phyloP scores from a whole-genome alignment of 2,797 vertebrate genomes.

The Margarornis squamiger region DNA sequence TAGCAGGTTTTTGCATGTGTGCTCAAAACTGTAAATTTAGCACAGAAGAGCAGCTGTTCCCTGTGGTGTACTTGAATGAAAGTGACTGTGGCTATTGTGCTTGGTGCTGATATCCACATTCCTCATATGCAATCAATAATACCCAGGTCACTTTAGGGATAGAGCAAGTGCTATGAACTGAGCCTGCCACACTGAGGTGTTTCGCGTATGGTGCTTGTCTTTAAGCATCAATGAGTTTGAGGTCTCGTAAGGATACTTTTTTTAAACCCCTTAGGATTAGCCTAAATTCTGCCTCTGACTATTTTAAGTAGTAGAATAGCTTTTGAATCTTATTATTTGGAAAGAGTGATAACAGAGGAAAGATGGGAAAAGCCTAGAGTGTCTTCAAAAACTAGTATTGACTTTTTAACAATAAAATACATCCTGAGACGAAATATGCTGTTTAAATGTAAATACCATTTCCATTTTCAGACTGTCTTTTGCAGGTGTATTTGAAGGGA shows the following conservation, averaged over 20 bases:
- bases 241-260: slow-evolving; percentile 4
- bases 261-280: slow-evolving; percentile 11
- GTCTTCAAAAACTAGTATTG: slow-evolving; percentile 41
- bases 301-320: slow-evolving; percentile 21
- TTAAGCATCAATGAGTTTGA: slow-evolving; percentile 9
- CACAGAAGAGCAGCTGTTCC: background rate
- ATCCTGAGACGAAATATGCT: slow-evolving; percentile 18
- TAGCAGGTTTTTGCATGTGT: background rate
- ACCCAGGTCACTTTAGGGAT: background rate
- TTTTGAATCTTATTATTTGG: slow-evolving; percentile 33
- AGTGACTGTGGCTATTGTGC: background rate
- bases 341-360: slow-evolving; percentile 1
- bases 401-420: slow-evolving; percentile 45
- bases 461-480: slow-evolving; percentile 49
- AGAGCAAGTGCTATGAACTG: background rate
- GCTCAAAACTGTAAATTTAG: background rate
- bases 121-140: background rate
- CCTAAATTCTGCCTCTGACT: slow-evolving; percentile 42
- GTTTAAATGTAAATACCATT: slow-evolving; percentile 63
- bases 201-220: slow-evolving; percentile 1
- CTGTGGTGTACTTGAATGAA: background rate
- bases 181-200: background rate
- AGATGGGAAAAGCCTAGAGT: slow-evolving; percentile 12
- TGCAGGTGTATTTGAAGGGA: slow-evolving; percentile 40
- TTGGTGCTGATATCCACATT: slow-evolving; percentile 12